These are phyloP conservation scores for Drosophila ustulata DNA, from an alignment of 2,888 invertebrate species.

Conservation along the genomic window DNA sequence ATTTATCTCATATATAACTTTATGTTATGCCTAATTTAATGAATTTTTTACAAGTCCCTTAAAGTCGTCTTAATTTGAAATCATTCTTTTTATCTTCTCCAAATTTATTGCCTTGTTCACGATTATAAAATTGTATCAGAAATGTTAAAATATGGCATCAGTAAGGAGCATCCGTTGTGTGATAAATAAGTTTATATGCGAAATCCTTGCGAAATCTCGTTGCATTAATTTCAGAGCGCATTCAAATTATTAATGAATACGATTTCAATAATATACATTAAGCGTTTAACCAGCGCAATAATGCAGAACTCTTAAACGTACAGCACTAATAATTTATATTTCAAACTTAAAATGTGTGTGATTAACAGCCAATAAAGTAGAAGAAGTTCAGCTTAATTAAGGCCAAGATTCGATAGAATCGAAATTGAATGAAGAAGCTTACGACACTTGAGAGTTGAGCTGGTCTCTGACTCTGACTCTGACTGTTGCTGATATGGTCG, in stretches of 20 bases:
- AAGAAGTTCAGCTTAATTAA: conserved; percentile 1
- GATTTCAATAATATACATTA: background rate
- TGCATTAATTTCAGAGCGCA: background rate
- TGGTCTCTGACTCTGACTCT: conserved; percentile 16
- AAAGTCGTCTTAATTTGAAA: too few relatives aligned
- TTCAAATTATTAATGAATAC: conserved; percentile 3
- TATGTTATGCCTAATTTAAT: too few relatives aligned
- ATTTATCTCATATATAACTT: too few relatives aligned
- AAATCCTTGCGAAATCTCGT: background rate
- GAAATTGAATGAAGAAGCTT: conserved; percentile 38
- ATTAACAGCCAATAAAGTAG: background rate
- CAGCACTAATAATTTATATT: background rate
- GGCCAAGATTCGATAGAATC: background rate
- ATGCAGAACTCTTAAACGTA: background rate
- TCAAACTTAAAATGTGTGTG: too few relatives aligned
- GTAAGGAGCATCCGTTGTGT: background rate
- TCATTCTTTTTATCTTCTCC: too few relatives aligned
- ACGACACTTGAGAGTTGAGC: conserved; percentile 34
- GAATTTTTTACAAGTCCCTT: too few relatives aligned
- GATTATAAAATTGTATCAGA: too few relatives aligned
- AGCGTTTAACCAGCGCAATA: background rate
- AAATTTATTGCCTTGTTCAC: too few relatives aligned
- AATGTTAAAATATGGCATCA: too few relatives aligned
- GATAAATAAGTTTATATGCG: background rate
- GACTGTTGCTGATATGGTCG: conserved; percentile 22